Base-by-base conservation (phyloP, 2,113 vertebrate species). In the Dicrurus megarhynchus region DNA sequence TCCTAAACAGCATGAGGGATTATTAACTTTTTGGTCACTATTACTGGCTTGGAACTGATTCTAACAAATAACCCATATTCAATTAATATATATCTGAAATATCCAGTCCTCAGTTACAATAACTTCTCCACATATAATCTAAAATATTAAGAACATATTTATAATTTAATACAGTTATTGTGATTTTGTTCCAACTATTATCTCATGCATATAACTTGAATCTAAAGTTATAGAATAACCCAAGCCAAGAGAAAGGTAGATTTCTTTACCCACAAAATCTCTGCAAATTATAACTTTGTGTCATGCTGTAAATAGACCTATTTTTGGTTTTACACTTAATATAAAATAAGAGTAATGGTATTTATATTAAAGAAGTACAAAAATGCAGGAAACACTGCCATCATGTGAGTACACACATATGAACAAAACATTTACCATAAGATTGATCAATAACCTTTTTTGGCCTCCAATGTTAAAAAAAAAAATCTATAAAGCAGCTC, bases 111-210 rank as follows among this genome's bases (percentile, higher is more conserved):
- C 35, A 61, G 24, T 46, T 67, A 83, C 55, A 75, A 27, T 85
- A 57, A 69, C 6, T 78, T 96, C 92, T 81, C 57, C 28, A 52
- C 46, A 13, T 50, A 42, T 14, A 77, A 91, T 71, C 24, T 76
- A 80, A 96, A 97, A 94, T 69, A 94, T 59, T 78, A 32, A 86
- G 60, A 96, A 91, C 63, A 79, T 64, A 30, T 28, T 68, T 53
- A 67, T 90, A 95, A 95, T 88, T 90, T 49, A 93, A 93, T 77
- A 60, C 41, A 78, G 47, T 68, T 84, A 81, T 17, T 74, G 37
- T 76, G 30, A 63, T 87, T 94, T 55, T 88, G 19, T 80, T 89
- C 89, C 95, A 97, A 89, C 14, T 68, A 87, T 96, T 97, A 90
- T 16, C n/a, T 97, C 90, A 91, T 92, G 32, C 26, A 23, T 60